These are phyloP conservation scores for Recurvirostra avosetta DNA, from an alignment of 2,113 vertebrate species.

Conservation along the genomic window DNA sequence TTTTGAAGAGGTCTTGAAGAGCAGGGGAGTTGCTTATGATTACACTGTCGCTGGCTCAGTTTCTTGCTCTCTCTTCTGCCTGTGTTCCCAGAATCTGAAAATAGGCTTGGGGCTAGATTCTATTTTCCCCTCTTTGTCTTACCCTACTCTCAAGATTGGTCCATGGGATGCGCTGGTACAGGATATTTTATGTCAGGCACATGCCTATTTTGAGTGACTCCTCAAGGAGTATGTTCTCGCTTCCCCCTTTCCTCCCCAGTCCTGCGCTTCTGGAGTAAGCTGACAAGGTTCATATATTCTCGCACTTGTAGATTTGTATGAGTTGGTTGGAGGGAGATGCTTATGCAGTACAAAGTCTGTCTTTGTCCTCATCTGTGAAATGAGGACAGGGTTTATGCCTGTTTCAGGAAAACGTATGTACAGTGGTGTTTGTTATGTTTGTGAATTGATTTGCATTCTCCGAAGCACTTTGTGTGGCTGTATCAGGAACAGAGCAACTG, in stretches of 20 bases:
- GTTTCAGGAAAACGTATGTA: not conserved
- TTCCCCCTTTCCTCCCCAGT: not conserved
- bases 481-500: not conserved
- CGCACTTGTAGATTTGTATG: too few species aligned
- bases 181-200: not conserved
- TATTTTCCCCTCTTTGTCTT: not conserved
- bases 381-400: not conserved
- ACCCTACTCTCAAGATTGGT: not conserved
- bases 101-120: not conserved
- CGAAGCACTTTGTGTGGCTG: not conserved
- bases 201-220: not conserved
- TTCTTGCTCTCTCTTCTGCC: not conserved
- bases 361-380: not conserved
- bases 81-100: not conserved
- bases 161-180: not conserved
- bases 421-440: not conserved
- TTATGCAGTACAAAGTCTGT: not conserved
- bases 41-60: not conserved
- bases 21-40: not conserved
- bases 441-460: not conserved
- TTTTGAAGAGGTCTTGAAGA: not conserved
- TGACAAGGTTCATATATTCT: not conserved
- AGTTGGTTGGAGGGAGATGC: not conserved
- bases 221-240: rapidly evolving
- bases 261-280: not conserved